Base-by-base conservation (phyloP, 2,888 invertebrate genomes). In the Ochropacha duplaris region DNA sequence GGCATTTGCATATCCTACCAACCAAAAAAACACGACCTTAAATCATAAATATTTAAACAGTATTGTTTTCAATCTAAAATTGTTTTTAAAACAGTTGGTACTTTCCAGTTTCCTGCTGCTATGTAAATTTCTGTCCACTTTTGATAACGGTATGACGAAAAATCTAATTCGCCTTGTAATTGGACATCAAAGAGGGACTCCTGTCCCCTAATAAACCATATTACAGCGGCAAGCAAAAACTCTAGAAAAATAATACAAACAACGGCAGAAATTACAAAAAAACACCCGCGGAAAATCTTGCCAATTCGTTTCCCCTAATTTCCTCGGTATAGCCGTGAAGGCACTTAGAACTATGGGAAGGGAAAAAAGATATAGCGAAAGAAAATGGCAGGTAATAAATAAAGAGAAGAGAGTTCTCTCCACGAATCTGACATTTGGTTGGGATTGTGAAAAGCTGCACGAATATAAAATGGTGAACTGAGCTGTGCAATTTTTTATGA, bases 361-460 rank as follows among this genome's bases (percentile, higher is more conserved):
- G 70, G 66, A 75, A 74, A 77, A 84, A 83, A 83, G 80, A 85
- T 86, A 84, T 84, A 81, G 76, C 78, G 68, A 68, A 69, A 71
- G 80, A 77, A 83, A 88, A 85, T 83, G 79, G 81, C 72, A 71
- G 76, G 71, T 76, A 78, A 81, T 88, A 88, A 87, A 88, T 88
- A 88, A 87, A 68, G 66, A 68, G 72, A 76, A 84, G 84, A 67
- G 72, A 78, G 75, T 83, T 81, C 72, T 68, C 78, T 76, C 73
- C 71, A 71, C 69, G 69, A 66, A 66, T 64, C 71, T 69, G 72
- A 71, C 69, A 58, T 68, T 71, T 61, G 66, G 68, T 68, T 65
- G 68, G 71, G 65, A 54, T 62, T 58, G 57, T 54, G 60, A 71
- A 74, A 67, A 62, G 64, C 62, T 65, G 66, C 60, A 62, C 65